Base-by-base conservation (phyloP, 1,140 invertebrate genomes). In the Thaumetopoea pityocampa region DNA sequence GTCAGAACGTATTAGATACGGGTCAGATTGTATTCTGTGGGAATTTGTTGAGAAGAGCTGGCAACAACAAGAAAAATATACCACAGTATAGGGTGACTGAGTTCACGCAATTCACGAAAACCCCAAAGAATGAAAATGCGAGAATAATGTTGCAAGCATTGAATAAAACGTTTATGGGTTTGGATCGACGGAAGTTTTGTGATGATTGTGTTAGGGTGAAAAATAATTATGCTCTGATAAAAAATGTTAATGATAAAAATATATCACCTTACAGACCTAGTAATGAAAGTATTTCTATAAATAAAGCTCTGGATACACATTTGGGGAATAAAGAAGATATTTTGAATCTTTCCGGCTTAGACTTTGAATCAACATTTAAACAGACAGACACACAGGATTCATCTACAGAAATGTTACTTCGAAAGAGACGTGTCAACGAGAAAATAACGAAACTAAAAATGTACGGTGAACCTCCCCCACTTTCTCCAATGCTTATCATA, bases 31-130 rank as follows among this genome's bases (percentile, higher is more conserved):
- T 92, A 0, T 81, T 87, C 1, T 88, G 88, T 44, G 76, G 72
- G 3, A 93, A 92, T 87, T 84, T 92, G 20, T 89, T 91, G 54
- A 73, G 69, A 18, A 45, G 83, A 11, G 49, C 62, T 62, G 77
- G 80, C 44, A 81, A 77, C 54, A 64, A 55, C 9, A 66, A 49
- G 11, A 74, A 66, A 44, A 62, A 43, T 42, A 71, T 80, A 46
- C 73, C 61, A 1, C 74, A 81, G 8, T 84, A 63, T 40, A 40
- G 77, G 0, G 68, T 64, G 0, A 84, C 76, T 0, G 80, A 84
- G 32, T 73, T 71, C 8, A 58, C 64, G 5, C 63, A 66, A 51
- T 80, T 84, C 23, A 84, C 80, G 1, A 78, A 76, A 67, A 78
- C 58, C 4, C 65, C 76, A 1, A 82, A 73, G 60, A 53, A 55